Evolutionary conservation across 2,888 invertebrate genomes (phyloP).

Genomic region (Hemithea aestivaria): DNA sequence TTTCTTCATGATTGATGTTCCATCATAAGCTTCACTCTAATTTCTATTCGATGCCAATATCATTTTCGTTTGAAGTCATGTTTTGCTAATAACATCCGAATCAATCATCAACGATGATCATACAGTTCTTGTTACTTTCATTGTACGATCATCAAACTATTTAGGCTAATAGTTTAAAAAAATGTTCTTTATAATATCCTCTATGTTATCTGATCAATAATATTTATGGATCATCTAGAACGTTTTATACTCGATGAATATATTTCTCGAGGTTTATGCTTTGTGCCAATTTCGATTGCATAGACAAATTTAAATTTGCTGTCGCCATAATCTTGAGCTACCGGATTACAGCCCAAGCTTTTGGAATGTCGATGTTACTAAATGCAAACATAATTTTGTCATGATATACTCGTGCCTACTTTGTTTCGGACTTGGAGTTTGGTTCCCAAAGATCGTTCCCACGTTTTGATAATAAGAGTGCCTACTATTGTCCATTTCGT

Average conservation of each 20-base stretch:
- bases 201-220: too few species aligned
- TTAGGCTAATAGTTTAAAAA: constrained; percentile 12
- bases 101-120: constrained; percentile 12
- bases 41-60: constrained; percentile 11
- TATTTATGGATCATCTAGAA: too few species aligned
- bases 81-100: constrained; percentile 9
- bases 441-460: constrained; percentile 63
- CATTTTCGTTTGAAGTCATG: constrained; percentile 7
- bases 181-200: too few species aligned
- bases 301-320: constrained; percentile 14
- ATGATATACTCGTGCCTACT: constrained; percentile 35
- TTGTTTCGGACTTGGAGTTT: constrained; percentile 44
- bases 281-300: constrained; percentile 6
- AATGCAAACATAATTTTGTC: constrained; percentile 32
- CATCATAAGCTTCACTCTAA: constrained; percentile 10
- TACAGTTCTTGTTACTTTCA: constrained; percentile 13
- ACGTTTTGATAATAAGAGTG: constrained; percentile 55
- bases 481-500: constrained; percentile 56
- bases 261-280: too few species aligned
- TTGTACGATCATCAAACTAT: constrained; percentile 8
- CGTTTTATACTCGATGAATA: too few species aligned
- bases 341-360: neutral
- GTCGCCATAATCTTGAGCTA: constrained; percentile 1
- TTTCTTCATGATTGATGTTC: constrained; percentile 11
- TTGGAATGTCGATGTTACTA: constrained; percentile 21